Base-by-base conservation (phyloP, 2,797 vertebrate species). In the Arrhamphus sclerolepis region DNA sequence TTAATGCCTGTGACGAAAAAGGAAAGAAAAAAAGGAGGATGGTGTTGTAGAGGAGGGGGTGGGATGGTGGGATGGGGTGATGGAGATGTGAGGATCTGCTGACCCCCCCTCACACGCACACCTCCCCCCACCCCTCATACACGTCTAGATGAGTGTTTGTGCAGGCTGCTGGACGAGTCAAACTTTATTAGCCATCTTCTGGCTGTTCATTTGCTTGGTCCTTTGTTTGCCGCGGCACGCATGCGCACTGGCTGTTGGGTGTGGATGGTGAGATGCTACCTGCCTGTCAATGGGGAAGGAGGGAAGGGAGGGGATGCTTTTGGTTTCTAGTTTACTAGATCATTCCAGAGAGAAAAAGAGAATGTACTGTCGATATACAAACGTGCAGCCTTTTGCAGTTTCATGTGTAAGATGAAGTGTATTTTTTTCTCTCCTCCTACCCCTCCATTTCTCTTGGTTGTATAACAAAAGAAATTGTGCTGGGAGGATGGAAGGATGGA, bases 181-280 rank as follows among this genome's bases (percentile, higher is more conserved):
- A 85, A 84, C 83, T 82, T 80, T 72, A 74, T 68, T 41, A 57
- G 7, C 54, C 60, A 6, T 68, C 58, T n/a, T 56, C 62, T 4
- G 46, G 46, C 64, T 20, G 11, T 76, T 70, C 61, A 80, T 72
- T 44, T 65, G 81, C 72, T 63, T 8, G 80, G 52, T 89, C 80
- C 89, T 91, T 92, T 92, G 89, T 90, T 89, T 87, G 83, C 63
- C 48, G 65, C 58, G 84, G 66, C 66, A 11, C 91, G 89, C 91
- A 91, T 92, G 91, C 91, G 91, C 89, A 87, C 11, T 91, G 50
- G 13, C 19, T n/a, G 67, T 42, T 82, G 89, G 91, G 91, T 92
- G 91, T 90, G 91, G 89, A 90, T 74, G 83, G 59, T 26, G 24
- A 82, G 62, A 78, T 74, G 82, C 81, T 75, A 82, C 81, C 73